phyloP scores from a whole-genome alignment of 1,140 invertebrate species.

The Drosophila repletoides region DNA sequence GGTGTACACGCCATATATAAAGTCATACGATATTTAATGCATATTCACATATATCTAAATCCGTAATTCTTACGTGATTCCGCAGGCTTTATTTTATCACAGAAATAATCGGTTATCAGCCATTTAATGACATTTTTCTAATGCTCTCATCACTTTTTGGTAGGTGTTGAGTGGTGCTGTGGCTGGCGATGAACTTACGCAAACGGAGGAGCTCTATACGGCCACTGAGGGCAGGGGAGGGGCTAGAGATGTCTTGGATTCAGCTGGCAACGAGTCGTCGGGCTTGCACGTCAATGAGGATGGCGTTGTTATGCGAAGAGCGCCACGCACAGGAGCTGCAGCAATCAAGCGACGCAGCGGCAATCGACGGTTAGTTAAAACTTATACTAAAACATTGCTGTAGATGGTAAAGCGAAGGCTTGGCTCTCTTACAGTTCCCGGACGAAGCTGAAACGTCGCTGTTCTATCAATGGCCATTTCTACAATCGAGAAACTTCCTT shows the following conservation, averaged over 20 bases:
- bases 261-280: constrained; percentile 74
- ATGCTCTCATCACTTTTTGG: not conserved
- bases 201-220: constrained; percentile 68
- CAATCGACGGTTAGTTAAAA: constrained; percentile 83
- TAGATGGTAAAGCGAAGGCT: not conserved
- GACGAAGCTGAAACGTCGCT: constrained; percentile 88
- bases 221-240: constrained; percentile 47
- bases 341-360: constrained; percentile 88
- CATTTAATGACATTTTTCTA: constrained; percentile 3
- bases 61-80: too few species aligned
- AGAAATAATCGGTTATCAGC: constrained; percentile 7
- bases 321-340: constrained; percentile 85
- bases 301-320: constrained; percentile 77
- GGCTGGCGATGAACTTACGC: constrained; percentile 75
- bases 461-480: constrained; percentile 94
- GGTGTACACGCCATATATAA: too few species aligned
- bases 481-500: constrained; percentile 94
- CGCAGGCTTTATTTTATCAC: constrained; percentile 18
- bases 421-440: constrained; percentile 83
- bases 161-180: constrained; percentile 64
- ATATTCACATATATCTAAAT: not conserved
- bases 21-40: too few species aligned
- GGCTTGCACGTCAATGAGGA: constrained; percentile 76
- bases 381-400: too few species aligned
- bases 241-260: constrained; percentile 17